These are phyloP conservation scores for Mesochorus sp. DNA, from an alignment of 2,888 invertebrate species.

Conservation along the genomic window DNA sequence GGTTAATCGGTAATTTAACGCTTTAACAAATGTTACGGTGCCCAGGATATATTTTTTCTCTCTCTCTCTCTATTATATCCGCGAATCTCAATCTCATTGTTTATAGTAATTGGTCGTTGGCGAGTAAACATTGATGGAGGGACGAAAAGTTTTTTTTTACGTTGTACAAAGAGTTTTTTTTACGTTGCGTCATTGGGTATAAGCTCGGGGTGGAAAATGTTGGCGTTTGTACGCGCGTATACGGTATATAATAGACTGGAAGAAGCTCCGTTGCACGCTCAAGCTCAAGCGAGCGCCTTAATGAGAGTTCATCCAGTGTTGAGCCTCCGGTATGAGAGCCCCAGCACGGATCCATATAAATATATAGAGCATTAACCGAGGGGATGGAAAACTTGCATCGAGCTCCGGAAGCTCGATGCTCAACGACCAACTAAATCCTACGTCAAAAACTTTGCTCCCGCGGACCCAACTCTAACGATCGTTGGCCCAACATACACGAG, in stretches of 20 bases:
- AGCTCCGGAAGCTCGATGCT: conserved; percentile 49
- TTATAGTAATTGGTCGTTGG: no score
- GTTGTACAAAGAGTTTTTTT: conserved; percentile 52
- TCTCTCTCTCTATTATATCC: no score
- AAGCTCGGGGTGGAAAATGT: conserved; percentile 44
- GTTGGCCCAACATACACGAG: background rate
- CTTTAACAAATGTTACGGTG: no score
- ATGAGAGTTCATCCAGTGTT: conserved; percentile 59
- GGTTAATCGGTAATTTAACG: no score
- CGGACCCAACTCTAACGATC: conserved; percentile 41
- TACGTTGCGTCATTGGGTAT: conserved; percentile 43
- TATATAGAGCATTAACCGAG: background rate
- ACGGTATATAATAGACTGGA: conserved; percentile 40
- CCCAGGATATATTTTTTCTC: no score
- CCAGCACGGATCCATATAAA: conserved; percentile 11
- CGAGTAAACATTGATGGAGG: no score
- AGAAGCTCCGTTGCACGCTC: conserved; percentile 43
- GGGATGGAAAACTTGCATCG: conserved; percentile 58
- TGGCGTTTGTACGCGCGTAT: conserved; percentile 29
- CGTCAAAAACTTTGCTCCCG: conserved; percentile 57
- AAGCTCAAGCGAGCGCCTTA: conserved; percentile 47
- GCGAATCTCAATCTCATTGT: no score
- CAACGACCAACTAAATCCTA: conserved; percentile 56
- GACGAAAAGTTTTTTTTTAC: no score
- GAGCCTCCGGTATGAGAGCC: conserved; percentile 22